These are phyloP conservation scores for Ceratoteleas bidentatus DNA, from an alignment of 1,140 invertebrate genomes.

Conservation along the genomic window DNA sequence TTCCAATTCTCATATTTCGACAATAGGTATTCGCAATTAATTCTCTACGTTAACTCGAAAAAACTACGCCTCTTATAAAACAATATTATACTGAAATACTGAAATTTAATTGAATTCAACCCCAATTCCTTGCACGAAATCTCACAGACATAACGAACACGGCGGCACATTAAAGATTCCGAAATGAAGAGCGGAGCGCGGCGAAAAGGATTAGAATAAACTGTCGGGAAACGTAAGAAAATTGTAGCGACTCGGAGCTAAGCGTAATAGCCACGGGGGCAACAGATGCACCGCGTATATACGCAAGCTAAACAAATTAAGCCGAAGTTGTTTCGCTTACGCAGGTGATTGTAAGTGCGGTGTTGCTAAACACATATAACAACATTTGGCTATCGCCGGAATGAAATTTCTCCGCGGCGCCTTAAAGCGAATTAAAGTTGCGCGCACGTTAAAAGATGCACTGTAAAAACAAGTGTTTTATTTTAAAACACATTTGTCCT, in stretches of 20 bases:
- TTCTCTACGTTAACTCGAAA: too few species aligned
- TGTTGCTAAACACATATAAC: slow-evolving; percentile 52
- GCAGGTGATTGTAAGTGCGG: slow-evolving; percentile 50
- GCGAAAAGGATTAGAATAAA: slow-evolving; percentile 23
- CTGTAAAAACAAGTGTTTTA: too few species aligned
- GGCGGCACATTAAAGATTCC: not conserved
- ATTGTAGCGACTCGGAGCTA: slow-evolving; percentile 18
- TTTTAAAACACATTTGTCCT: too few species aligned
- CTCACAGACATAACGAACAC: not conserved
- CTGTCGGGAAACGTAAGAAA: slow-evolving; percentile 19
- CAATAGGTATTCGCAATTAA: too few species aligned
- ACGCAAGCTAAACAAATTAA: slow-evolving; percentile 54
- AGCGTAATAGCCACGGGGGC: slow-evolving; percentile 25
- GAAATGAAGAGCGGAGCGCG: not conserved
- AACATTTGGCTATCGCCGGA: slow-evolving; percentile 41
- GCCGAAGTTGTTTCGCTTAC: slow-evolving; percentile 54
- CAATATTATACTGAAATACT: too few species aligned
- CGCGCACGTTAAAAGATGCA: slow-evolving; percentile 12
- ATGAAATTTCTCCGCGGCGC: slow-evolving; percentile 27
- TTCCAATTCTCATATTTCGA: too few species aligned
- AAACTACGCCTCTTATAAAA: too few species aligned
- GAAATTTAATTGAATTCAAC: too few species aligned
- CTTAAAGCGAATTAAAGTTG: slow-evolving; percentile 39
- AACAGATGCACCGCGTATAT: slow-evolving; percentile 41
- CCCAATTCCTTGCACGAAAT: not conserved